These are phyloP conservation scores for Sebastes melanostomus DNA, from an alignment of 2,797 vertebrate species.

Conservation along the genomic window DNA sequence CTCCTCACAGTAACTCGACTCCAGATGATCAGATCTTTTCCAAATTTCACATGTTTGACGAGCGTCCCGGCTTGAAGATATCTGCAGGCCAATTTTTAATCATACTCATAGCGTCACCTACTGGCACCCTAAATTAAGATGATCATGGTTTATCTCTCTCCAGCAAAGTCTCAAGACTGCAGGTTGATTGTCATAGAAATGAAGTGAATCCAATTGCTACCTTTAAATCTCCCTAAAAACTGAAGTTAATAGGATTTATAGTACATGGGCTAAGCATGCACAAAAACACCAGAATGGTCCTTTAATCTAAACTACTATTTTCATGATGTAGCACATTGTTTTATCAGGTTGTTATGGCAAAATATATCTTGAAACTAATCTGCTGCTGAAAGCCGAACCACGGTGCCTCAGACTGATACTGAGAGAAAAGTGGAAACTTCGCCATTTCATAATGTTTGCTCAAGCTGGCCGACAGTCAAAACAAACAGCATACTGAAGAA, in stretches of 20 bases:
- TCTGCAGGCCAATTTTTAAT: too few relatives aligned
- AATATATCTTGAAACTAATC: background rate
- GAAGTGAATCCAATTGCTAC: background rate
- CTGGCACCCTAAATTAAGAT: too few relatives aligned
- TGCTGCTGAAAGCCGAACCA: background rate
- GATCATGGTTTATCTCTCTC: background rate
- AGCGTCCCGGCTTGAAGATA: accelerated
- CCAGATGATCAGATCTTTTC: too few relatives aligned
- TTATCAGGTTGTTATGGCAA: background rate
- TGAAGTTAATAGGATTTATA: background rate
- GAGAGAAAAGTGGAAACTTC: accelerated
- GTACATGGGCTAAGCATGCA: background rate
- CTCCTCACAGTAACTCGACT: too few relatives aligned
- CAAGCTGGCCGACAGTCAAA: background rate
- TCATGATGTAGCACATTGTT: background rate
- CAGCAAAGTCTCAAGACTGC: background rate
- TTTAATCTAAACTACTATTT: background rate
- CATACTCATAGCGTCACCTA: too few relatives aligned
- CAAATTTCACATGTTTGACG: too few relatives aligned
- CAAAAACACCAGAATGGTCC: background rate
- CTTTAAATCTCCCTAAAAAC: background rate
- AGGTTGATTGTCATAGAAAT: background rate
- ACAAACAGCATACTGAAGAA: background rate
- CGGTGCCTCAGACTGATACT: background rate
- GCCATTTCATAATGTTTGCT: background rate